Evolutionary conservation across 2,888 invertebrate species (phyloP).

Genomic region (Andrena bucephala): DNA sequence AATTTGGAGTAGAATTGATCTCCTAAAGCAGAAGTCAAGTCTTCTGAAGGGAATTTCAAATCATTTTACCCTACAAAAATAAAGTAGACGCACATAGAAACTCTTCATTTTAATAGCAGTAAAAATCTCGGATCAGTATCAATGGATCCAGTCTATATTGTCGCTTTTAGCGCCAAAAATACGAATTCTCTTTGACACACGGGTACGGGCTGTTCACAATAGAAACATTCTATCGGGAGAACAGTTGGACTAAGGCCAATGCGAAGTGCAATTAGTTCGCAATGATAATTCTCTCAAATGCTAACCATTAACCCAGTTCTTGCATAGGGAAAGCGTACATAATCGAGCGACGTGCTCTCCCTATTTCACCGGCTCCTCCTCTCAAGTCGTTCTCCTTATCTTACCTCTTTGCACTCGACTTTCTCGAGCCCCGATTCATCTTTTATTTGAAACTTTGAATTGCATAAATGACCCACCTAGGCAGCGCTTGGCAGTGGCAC

Average conservation of each 20-base stretch:
- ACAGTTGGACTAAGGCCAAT: conserved; percentile 75
- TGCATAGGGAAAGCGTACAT: conserved; percentile 61
- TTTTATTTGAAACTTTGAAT: conserved; percentile 22
- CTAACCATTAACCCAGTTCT: conserved; percentile 81
- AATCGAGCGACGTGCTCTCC: conserved; percentile 43
- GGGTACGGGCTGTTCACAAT: conserved; percentile 25
- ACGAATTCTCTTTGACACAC: conserved; percentile 7
- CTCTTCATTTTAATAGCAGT: no score
- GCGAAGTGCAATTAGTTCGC: conserved; percentile 78
- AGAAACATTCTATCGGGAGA: conserved; percentile 43
- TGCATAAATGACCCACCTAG: conserved; percentile 12
- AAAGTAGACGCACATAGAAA: no score
- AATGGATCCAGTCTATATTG: neutral
- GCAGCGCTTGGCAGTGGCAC: conserved; percentile 17
- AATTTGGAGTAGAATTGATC: no score
- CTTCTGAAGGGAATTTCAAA: no score
- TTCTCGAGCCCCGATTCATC: conserved; percentile 16
- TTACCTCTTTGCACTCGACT: conserved; percentile 7
- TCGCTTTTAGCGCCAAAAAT: neutral
- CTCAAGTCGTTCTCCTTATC: conserved; percentile 23
- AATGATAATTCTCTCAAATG: conserved; percentile 82
- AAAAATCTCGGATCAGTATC: no score
- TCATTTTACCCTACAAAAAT: no score
- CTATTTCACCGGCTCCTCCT: conserved; percentile 6
- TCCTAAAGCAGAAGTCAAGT: no score